Conservation (phyloP, 2,888 invertebrate species). For the Stenichneumon culpator region DNA sequence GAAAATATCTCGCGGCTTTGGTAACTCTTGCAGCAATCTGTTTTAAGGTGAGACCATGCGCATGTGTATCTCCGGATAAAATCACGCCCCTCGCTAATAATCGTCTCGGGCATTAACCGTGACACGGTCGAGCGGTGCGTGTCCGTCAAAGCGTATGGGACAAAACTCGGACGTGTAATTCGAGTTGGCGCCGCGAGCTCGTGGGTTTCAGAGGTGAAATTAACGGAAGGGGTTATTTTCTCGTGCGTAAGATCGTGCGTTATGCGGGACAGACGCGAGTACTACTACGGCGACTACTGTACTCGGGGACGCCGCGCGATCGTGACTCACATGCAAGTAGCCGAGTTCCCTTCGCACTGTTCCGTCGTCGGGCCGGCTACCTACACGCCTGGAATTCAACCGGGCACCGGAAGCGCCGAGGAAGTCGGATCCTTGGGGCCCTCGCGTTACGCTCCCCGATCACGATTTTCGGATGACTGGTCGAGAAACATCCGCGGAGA, state of each 20-base stretch:
- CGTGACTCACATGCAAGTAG: slow-evolving; percentile 65
- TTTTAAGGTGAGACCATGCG: not conserved
- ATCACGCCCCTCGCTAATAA: slow-evolving; percentile 28
- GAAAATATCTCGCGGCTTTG: not conserved
- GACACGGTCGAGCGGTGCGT: slow-evolving; percentile 20
- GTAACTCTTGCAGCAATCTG: not conserved
- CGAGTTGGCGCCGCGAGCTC: slow-evolving; percentile 38
- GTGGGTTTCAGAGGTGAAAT: slow-evolving; percentile 38
- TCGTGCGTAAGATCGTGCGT: slow-evolving; percentile 2
- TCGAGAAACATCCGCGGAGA: slow-evolving; percentile 11
- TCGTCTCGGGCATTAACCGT: slow-evolving; percentile 13
- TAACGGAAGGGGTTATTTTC: slow-evolving; percentile 13
- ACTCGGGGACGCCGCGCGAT: slow-evolving; percentile 32
- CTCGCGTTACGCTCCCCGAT: slow-evolving; percentile 55
- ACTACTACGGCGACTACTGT: slow-evolving; percentile 21
- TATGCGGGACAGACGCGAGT: slow-evolving; percentile 22
- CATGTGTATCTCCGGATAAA: not conserved
- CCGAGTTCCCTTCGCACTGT: slow-evolving; percentile 32
- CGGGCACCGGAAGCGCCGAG: slow-evolving; percentile 70
- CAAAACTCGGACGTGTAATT: slow-evolving; percentile 34
- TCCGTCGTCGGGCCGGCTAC: slow-evolving; percentile 11
- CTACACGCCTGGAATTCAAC: slow-evolving; percentile 56
- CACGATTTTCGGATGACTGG: slow-evolving; percentile 53
- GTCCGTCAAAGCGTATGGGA: slow-evolving; percentile 9
- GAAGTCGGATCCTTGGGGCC: slow-evolving; percentile 68